Evolutionary conservation across 53 echinoderm and acorn worm species (phyloP), one percentile per base, ranked within the genome.

Genomic region (Hippasteria phrygiana): DNA sequence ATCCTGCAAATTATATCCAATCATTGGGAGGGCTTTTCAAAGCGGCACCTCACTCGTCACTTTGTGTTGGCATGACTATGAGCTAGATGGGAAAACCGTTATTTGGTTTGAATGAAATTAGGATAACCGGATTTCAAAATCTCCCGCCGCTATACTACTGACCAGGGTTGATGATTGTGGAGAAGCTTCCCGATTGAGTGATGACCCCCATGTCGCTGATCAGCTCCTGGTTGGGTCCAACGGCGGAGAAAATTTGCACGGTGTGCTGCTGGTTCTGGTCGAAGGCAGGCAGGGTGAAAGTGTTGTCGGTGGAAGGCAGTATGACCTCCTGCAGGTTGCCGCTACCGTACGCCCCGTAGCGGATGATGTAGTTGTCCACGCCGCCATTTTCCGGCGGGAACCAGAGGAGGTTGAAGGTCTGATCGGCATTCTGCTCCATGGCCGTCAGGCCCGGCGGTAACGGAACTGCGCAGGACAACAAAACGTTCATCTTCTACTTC

Each of bases 321-420:
- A 85, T 24, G 7, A 70, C 53, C 26, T 53, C 28, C 71, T 85
- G 38, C 10, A 71, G 71, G 22, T 10, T 46, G 31, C 48, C 22
- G 71, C 48, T 70, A 13, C 85, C 85, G 71, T 85, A 85, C 13
- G 85, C 71, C 2, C 85, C 85, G 36, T 85, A 85, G 69, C 70
- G 69, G 24, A 85, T 85, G 35, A 85, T 54, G 71, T 70, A 85
- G 53, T 85, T 85, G 0, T 85, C 85, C 1, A 5, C 53, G 1
- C 0, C 14, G 32, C 85, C 85, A 0, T 26, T 10, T 6, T 5
- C 1, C 1, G 85, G 85, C 1, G 53, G 70, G 14, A 85, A 54
- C 85, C 85, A 85, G 13, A 24, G 1, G 4, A 85, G 85, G 42
- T 28, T 35, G n/a, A 85, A 47, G 18, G 70, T 85, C 50, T 36